These are phyloP conservation scores for Drosophila ironensis DNA, from an alignment of 1,140 invertebrate genomes.

Conservation along the genomic window DNA sequence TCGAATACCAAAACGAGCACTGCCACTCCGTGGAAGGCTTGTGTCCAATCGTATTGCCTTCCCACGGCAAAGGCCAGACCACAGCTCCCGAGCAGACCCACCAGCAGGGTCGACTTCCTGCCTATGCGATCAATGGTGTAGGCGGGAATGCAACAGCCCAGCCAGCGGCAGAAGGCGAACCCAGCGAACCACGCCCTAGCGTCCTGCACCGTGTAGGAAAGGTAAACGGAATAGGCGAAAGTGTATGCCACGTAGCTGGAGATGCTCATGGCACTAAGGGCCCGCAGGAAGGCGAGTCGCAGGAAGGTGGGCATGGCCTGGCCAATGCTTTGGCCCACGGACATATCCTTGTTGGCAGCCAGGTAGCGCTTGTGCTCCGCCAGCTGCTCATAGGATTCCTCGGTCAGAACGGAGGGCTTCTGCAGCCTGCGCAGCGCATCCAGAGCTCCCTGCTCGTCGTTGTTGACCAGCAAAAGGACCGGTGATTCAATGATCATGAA, in stretches of 20 bases:
- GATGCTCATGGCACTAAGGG: constrained; percentile 50
- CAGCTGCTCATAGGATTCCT: constrained; percentile 48
- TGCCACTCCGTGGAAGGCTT: neutral
- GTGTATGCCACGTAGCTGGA: constrained; percentile 2
- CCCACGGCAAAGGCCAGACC: constrained; percentile 32
- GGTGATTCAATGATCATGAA: constrained; percentile 52
- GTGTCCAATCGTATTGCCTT: neutral
- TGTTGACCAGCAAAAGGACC: constrained; percentile 46
- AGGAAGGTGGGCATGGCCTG: constrained; percentile 37
- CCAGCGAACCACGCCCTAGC: constrained; percentile 1
- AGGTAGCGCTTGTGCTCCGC: constrained; percentile 61
- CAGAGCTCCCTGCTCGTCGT: constrained; percentile 41
- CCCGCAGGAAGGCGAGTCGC: constrained; percentile 25
- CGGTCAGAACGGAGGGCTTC: constrained; percentile 29
- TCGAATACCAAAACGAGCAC: constrained; percentile 17
- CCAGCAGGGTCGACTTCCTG: constrained; percentile 34
- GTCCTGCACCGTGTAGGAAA: rapidly evolving
- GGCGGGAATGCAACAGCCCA: constrained; percentile 11
- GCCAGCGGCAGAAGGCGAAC: constrained; percentile 26
- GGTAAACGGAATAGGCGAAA: neutral
- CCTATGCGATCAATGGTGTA: constrained; percentile 30
- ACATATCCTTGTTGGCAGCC: constrained; percentile 43
- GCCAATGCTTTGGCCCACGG: constrained; percentile 14
- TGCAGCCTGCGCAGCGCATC: constrained; percentile 56
- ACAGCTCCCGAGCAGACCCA: constrained; percentile 35